Percentiles rank a stretch among this genome's conserved stretches.
These are phyloP conservation scores for Barypeithes pellucidus DNA, from an alignment of 2,888 invertebrate species.

Conservation along the genomic window DNA sequence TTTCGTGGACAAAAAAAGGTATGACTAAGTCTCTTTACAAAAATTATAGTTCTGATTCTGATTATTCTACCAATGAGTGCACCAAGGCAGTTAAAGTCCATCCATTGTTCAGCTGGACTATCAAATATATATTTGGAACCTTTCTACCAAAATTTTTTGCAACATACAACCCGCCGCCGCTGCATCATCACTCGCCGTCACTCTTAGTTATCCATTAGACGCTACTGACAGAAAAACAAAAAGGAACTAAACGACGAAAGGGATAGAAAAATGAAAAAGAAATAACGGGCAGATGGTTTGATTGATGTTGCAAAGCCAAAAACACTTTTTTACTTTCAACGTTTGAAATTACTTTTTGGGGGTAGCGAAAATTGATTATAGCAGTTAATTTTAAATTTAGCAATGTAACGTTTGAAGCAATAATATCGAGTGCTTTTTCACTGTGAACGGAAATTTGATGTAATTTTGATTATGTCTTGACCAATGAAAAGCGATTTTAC, in stretches of 20 bases:
- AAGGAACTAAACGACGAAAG: conserved; percentile 37
- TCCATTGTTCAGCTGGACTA: too few relatives aligned
- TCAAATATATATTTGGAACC: too few relatives aligned
- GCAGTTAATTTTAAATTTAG: conserved; percentile 9
- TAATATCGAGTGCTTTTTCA: too few relatives aligned
- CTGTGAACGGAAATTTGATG: too few relatives aligned
- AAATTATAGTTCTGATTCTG: too few relatives aligned
- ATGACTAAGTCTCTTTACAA: too few relatives aligned
- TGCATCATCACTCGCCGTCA: conserved; percentile 21
- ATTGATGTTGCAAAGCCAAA: conserved; percentile 45
- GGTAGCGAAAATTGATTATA: conserved; percentile 1
- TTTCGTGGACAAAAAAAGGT: too few relatives aligned
- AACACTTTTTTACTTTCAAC: conserved; percentile 44
- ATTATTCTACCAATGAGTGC: too few relatives aligned
- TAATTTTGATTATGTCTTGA: too few relatives aligned
- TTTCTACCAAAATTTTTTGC: too few relatives aligned
- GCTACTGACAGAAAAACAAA: conserved; percentile 44
- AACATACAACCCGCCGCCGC: conserved; percentile 7
- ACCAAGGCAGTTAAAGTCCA: too few relatives aligned
- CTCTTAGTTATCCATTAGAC: conserved; percentile 32
- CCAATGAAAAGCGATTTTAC: too few relatives aligned
- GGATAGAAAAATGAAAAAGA: conserved; percentile 38
- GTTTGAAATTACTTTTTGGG: conserved; percentile 30
- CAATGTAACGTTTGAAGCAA: neutral
- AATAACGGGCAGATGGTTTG: conserved; percentile 28